Conservation (phyloP, 1,140 invertebrate species). For the Ips typographus region DNA sequence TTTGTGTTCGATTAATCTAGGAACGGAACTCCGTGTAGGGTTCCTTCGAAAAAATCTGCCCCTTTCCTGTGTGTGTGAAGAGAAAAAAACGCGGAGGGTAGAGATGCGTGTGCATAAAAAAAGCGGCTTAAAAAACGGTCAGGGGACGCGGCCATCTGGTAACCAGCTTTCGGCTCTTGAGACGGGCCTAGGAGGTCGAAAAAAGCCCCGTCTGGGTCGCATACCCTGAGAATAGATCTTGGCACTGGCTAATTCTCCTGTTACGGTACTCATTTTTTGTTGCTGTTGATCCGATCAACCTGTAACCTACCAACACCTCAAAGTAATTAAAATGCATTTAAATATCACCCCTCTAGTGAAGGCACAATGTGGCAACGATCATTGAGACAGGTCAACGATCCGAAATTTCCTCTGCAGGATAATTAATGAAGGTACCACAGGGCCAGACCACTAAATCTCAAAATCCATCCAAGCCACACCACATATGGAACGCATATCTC, state of each 20-base stretch:
- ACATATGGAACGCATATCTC: conserved; percentile 34
- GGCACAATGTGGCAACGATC: neutral
- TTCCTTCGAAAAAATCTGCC: conserved; percentile 50
- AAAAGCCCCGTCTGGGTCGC: conserved; percentile 22
- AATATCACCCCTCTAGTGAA: neutral
- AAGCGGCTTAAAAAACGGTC: conserved; percentile 50
- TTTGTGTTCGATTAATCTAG: conserved; percentile 48
- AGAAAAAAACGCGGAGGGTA: conserved; percentile 44
- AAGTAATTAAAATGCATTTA: no score
- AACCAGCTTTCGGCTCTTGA: conserved; percentile 46
- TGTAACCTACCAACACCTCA: no score
- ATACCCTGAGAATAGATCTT: conserved; percentile 22
- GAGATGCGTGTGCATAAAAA: conserved; percentile 48
- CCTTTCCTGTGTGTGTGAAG: conserved; percentile 45
- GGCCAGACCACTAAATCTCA: conserved; percentile 25
- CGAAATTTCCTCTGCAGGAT: conserved; percentile 15
- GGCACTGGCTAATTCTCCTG: conserved; percentile 20
- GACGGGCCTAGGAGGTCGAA: conserved; percentile 43
- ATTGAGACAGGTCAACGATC: conserved; percentile 6
- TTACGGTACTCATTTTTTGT: conserved; percentile 20
- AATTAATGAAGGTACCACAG: conserved; percentile 13
- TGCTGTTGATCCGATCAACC: neutral
- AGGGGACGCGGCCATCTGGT: conserved; percentile 50
- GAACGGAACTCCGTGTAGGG: conserved; percentile 50
- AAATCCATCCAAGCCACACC: conserved; percentile 8